Base-by-base conservation (phyloP, 2,113 vertebrate genomes). In the Nothoprocta perdicaria region DNA sequence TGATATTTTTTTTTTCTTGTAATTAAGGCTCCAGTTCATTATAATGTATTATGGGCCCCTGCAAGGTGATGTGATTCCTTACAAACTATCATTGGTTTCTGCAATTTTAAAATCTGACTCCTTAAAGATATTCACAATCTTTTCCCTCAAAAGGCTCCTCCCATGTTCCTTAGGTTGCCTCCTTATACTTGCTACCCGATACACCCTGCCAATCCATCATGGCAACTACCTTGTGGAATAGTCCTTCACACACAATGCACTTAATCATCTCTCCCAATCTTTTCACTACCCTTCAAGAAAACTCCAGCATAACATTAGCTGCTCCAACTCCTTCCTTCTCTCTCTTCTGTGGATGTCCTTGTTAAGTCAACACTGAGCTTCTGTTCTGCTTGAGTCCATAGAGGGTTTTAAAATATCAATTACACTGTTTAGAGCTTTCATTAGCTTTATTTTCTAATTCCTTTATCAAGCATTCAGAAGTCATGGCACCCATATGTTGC, bases 401-500 rank as follows among this genome's bases (percentile, higher is more conserved):
- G 27, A 84, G 67, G 63, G 55, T 77, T 81, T 87, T 74, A 50
- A 61, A 60, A 7, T 87, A 73, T 62, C 75, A 69, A 2, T 80
- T 85, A 60, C 38, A 69, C 8, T 50, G 45, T 26, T 33, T 67
- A 50, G 29, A 84, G 80, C 87, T 92, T 92, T 86, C 76, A 63
- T 77, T 80, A 63, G 50, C 68, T 94, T 80, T 86, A 68, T 65
- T 67, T 89, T 94, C 71, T n/a, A 43, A 33, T 88, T 88, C 52
- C 79, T 89, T 84, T 82, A 86, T 73, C 45, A 53, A 80, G 67
- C 45, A 46, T 75, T 88, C 65, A 83, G 68, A 83, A 92, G 63
- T 76, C 89, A 89, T 63, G 79, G 91, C 80, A 74, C 91, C 85
- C 94, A 83, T 83, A 88, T 73, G 86, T 85, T 58, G 45, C 86